Evolutionary conservation across 1,140 invertebrate species (phyloP), one percentile per base, ranked within the genome.

Genomic region (Trichomalopsis sarcophagae): DNA sequence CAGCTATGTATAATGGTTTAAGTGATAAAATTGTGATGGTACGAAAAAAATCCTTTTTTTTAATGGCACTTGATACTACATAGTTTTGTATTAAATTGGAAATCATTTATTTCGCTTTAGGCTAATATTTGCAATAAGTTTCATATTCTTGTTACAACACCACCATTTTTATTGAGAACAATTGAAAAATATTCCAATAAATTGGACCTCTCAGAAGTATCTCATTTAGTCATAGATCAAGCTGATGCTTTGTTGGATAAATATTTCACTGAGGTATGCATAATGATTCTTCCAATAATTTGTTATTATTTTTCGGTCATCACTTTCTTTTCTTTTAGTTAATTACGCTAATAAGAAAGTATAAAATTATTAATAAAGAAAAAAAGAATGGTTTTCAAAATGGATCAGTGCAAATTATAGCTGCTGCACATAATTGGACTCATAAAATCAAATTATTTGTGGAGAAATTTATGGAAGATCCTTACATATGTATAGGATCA

Each of bases 81-180:
- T 71, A 73, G n/a, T 13, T 80, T 69, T 69, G 1, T 71, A 40
- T 44, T 55, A 40, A 75, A 75, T 75, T 1, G 55, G n/a, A 40
- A 30, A 78, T 62, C 17, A 74, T 40, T 47, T 76, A 80, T 77
- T 85, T 88, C 87, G 71, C 88, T 90, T 75, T 33, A 91, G 92
- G 84, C 89, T 33, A 82, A 88, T 85, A 89, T 93, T 23, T 90
- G 84, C 10, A 93, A 90, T 79, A 93, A 92, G 23, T 93, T 93
- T 86, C 91, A 93, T 79, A 89, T 94, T 75, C 86, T 94, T 5
- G 85, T 93, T n/a, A 87, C 92, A 9, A 93, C 93, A 10, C 92
- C 93, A 69, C 82, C 88, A 47, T 93, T 88, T 84, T 87, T 93
- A 47, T 21, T 73, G 2, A 87, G 91, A 84, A 89, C 91, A 10